Evolutionary conservation across 2,888 invertebrate species (phyloP), one percentile per base, ranked within the genome.

Genomic region (Idaea dimidiata): DNA sequence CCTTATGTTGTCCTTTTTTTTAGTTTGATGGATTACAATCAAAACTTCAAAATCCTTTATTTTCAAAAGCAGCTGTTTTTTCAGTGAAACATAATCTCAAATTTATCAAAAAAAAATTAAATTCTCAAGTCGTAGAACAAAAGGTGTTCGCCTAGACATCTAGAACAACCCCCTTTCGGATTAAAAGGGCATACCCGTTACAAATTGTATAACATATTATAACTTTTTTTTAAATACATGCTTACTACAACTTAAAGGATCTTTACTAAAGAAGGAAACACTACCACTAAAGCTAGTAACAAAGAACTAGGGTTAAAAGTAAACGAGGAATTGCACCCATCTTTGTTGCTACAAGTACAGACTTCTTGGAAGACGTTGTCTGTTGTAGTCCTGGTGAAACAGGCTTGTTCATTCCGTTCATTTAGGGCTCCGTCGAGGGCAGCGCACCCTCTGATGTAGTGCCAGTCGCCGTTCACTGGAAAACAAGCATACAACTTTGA

Each of bases 301-400:
- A 10, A 16, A 84, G 54, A 1, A 86, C 84, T 58, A 84, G 91
- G 87, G 32, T 75, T 76, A 16, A 88, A 80, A 10, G 85, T 68
- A 0, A 89, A 82, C 0, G 95, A 95, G 1, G 94, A 86, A 83
- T 98, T 98, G 81, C 98, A 98, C 0, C 98, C 98, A 83, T 98
- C 97, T 86, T 97, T 98, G 77, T 96, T 97, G 76, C 97, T 97
- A 77, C 98, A 98, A 0, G 97, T 97, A 82, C 98, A 98, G 77
- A 96, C 97, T 86, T 98, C 98, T 92, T 97, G 96, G 82, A 98
- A 98, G 72, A 98, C 97, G 82, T 98, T 97, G 86, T 97, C 97
- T 0, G 97, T 97, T 17, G 97, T 98, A 0, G 97, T 97, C 76
- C 97, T 93, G 96, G 97, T 97, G 14, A 97, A 89, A 74, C 98